These are phyloP conservation scores for Alosa alosa DNA, from an alignment of 2,113 vertebrate genomes.

Conservation along the genomic window DNA sequence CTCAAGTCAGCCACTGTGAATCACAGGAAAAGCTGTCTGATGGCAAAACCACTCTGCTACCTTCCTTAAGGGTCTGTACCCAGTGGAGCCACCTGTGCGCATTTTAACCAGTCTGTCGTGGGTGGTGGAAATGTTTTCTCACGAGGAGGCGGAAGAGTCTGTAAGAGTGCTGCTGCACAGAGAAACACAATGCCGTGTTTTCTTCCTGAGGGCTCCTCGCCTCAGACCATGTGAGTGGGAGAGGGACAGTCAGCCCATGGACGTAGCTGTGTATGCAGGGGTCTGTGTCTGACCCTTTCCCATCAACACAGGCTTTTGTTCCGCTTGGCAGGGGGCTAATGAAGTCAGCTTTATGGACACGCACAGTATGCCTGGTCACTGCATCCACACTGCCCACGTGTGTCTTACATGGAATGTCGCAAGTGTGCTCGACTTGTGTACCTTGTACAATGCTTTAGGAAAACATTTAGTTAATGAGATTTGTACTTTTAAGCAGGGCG, in stretches of 20 bases:
- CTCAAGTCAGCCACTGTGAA: neutral
- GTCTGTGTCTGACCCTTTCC: neutral
- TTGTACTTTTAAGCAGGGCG: neutral
- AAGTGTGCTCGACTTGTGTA: neutral
- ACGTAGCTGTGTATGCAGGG: neutral
- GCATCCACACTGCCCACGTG: neutral
- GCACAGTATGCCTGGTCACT: neutral
- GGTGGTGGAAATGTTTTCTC: neutral
- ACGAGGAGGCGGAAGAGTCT: neutral
- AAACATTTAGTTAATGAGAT: neutral
- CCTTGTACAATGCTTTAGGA: neutral
- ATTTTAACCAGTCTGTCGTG: neutral
- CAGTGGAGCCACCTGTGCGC: neutral
- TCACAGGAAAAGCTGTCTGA: neutral
- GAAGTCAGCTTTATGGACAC: neutral
- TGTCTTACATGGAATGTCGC: neutral
- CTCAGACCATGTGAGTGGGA: neutral
- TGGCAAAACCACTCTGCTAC: neutral
- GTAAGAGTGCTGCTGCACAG: neutral
- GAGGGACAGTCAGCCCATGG: neutral
- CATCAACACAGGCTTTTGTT: slow-evolving; percentile 7
- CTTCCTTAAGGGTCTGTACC: neutral
- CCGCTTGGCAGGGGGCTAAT: neutral
- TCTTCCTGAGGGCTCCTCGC: neutral
- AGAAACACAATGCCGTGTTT: slow-evolving; percentile 1